phyloP scores from a whole-genome alignment of 1,140 invertebrate genomes.

The Hyles vespertilio region DNA sequence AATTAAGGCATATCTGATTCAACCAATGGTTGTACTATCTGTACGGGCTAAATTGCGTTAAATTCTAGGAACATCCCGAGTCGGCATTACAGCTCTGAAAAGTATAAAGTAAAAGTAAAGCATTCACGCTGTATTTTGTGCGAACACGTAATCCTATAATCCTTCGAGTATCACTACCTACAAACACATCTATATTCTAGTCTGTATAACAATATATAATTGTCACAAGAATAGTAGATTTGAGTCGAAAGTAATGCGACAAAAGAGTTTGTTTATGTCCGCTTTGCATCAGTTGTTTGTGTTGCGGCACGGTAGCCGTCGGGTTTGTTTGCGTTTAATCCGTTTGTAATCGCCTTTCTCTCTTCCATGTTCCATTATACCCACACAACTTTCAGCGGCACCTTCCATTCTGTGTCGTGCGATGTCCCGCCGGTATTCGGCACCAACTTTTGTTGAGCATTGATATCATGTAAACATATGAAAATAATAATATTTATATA shows the following conservation, averaged over 20 bases:
- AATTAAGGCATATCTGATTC: too few relatives aligned
- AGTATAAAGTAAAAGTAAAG: conserved; percentile 28
- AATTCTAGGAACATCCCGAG: too few relatives aligned
- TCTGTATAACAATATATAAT: conserved; percentile 44
- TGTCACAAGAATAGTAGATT: conserved; percentile 30
- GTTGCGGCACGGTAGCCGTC: conserved; percentile 52
- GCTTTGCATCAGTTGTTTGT: conserved; percentile 64
- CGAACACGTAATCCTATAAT: conserved; percentile 60
- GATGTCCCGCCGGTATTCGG: too few relatives aligned
- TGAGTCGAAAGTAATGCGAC: conserved; percentile 36
- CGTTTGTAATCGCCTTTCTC: conserved; percentile 59
- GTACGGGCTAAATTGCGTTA: too few relatives aligned
- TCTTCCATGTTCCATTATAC: conserved; percentile 53
- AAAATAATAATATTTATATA: too few relatives aligned
- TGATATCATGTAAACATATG: too few relatives aligned
- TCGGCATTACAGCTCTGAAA: too few relatives aligned
- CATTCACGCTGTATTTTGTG: conserved; percentile 44
- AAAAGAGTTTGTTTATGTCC: conserved; percentile 63
- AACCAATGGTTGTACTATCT: too few relatives aligned
- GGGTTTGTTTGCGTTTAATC: conserved; percentile 68
- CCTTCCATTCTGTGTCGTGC: conserved; percentile 15
- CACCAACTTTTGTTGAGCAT: too few relatives aligned
- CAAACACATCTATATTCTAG: conserved; percentile 27
- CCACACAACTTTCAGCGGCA: conserved; percentile 42
- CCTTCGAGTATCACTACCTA: conserved; percentile 52